Base-by-base conservation (phyloP, 2,113 vertebrate genomes). In the Orycteropus afer region DNA sequence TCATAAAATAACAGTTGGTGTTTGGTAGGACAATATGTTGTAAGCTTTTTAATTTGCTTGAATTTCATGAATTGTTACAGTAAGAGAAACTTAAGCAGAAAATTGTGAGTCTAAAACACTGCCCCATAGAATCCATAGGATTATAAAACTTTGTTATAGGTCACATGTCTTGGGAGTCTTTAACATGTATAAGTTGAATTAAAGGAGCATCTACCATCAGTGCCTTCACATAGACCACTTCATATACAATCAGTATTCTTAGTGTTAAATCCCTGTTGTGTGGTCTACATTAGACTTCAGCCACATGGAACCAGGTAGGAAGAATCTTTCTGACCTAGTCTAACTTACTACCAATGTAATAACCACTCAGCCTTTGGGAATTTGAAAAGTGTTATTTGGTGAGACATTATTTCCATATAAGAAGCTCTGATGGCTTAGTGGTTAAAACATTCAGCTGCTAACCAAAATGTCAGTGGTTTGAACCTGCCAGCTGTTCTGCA, bases 121-220 rank as follows among this genome's bases (percentile, higher is more conserved):
- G 47, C 42, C 59, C n/a, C 51, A 29, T 61, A 34, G 40, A 82
- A 65, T n/a, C 12, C n/a, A 2, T 3, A 25, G 34, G 23, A 17
- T 51, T 67, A 14, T 45, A 42, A 88, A 85, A n/a, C 55, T 49
- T 45, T 71, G 7, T 42, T 65, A 61, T 40, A 0, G 2, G 18
- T 11, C 25, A 15, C 0, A 0, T 3, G 23, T 12, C 22, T 29
- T 83, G 0, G 7, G 37, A 40, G 15, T 51, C 34, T 4, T 25
- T 51, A 18, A 0, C 12, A 18, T 7, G 23, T 34, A 3, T 76
- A 29, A 49, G 7, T 0, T 61, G 51, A 80, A 55, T 59, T 71
- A 67, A 81, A 47, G n/a, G n/a, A 57, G 12, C 3, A 4, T 47
- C 32, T 74, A 10, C 32, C 7, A 14, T 9, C 40, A 4, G 0